Evolutionary conservation across 1,140 invertebrate genomes (phyloP).

Genomic region (Bombus waltoni): DNA sequence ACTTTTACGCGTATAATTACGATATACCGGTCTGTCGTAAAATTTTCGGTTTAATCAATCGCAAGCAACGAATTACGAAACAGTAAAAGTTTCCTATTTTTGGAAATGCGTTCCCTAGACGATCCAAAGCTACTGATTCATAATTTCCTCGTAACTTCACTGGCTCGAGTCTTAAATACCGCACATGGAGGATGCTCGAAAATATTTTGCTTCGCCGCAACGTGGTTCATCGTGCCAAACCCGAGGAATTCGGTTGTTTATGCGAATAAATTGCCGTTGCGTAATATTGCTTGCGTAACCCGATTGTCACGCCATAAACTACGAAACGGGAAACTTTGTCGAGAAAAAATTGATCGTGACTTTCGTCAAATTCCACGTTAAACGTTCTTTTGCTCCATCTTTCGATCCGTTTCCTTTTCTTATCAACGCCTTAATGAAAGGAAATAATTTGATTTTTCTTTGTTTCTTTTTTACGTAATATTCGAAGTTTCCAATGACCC

Average conservation of each 20-base stretch:
- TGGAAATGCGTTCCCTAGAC: not conserved
- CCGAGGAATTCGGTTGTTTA: slow-evolving; percentile 45
- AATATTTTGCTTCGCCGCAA: slow-evolving; percentile 29
- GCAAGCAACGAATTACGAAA: not conserved
- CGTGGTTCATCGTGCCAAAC: slow-evolving; percentile 47
- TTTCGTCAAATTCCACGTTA: not conserved
- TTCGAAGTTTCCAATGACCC: too few species aligned
- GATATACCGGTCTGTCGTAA: too few species aligned
- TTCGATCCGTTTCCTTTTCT: not conserved
- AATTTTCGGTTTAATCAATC: not conserved
- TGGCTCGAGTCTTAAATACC: not conserved
- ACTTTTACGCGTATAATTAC: too few species aligned
- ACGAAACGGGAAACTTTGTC: not conserved
- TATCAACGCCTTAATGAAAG: not conserved
- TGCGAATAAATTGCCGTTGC: slow-evolving; percentile 32
- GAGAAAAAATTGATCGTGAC: not conserved
- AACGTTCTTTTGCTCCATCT: not conserved
- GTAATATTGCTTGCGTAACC: slow-evolving; percentile 39
- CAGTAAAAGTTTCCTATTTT: not conserved
- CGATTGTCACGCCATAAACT: slow-evolving; percentile 27
- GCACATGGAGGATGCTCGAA: slow-evolving; percentile 17
- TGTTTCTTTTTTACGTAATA: too few species aligned
- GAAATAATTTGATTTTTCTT: not conserved
- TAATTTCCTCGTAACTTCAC: not conserved
- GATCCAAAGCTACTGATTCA: not conserved